Percentiles rank a stretch among this genome's conserved stretches.
Evolutionary conservation across 2,113 vertebrate genomes (phyloP).

Genomic region (Phainopepla nitens): DNA sequence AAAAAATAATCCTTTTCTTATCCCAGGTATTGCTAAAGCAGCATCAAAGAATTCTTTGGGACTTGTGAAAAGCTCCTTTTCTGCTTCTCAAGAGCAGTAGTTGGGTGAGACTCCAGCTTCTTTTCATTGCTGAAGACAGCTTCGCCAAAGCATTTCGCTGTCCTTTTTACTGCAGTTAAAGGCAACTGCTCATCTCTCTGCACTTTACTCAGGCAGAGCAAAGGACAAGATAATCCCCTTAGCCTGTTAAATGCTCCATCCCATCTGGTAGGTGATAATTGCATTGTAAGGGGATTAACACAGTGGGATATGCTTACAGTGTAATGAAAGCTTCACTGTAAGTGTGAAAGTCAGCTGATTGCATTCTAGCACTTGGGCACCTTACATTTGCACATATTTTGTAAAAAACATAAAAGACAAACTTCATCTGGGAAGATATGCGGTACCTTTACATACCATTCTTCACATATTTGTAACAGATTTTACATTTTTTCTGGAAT

Average conservation of each 20-base stretch:
- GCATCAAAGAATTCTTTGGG: background rate
- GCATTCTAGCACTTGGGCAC: background rate
- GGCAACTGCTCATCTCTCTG: background rate
- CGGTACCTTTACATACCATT: background rate
- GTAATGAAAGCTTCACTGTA: slow-evolving; percentile 25
- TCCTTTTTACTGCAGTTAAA: background rate
- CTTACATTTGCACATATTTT: background rate
- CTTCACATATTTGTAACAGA: background rate
- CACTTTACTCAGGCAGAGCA: slow-evolving; percentile 21
- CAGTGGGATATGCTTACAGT: slow-evolving; percentile 1
- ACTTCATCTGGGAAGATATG: background rate
- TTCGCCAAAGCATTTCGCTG: background rate
- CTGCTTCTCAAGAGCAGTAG: background rate
- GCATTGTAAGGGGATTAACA: slow-evolving; percentile 53
- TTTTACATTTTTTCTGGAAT: background rate
- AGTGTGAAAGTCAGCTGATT: slow-evolving; percentile 43
- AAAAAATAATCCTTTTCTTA: background rate
- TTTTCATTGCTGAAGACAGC: background rate
- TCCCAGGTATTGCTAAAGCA: background rate
- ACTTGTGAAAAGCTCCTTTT: background rate
- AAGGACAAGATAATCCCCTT: slow-evolving; percentile 62
- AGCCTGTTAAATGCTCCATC: slow-evolving; percentile 60
- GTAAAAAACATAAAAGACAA: background rate
- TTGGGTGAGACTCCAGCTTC: background rate
- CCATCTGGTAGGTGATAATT: slow-evolving; percentile 67